Base-by-base conservation (phyloP, 2,113 vertebrate genomes). In the Trogon surrucura region DNA sequence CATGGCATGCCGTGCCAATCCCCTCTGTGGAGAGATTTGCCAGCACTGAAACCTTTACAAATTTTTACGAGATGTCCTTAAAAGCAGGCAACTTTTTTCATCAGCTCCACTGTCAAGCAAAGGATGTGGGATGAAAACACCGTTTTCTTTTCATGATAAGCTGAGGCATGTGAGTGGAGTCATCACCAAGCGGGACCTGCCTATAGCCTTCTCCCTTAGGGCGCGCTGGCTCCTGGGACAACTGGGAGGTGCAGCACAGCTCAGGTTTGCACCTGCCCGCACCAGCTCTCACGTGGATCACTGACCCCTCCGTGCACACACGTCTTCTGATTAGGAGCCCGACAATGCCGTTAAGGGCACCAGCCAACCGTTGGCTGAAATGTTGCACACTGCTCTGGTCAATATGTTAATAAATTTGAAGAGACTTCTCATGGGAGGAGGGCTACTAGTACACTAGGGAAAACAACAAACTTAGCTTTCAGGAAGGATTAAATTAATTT, bases 141-240 rank as follows among this genome's bases (percentile, higher is more conserved):
- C 48, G 5, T 57, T 83, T 41, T 71, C 32, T 10, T 11, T 80
- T 60, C 38, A 25, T 45, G 34, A 23, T 58, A 64, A 81, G 23
- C 44, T 2, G 1, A 54, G 58, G 32, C 13, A 25, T 9, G 45
- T 0, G 0, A 16, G 25, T 41, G 47, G 67, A 83, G 29, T 57
- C 0, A 0, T 21, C 0, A 0, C 18, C 34, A 64, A n/a, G 22
- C 48, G 16, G 11, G 47, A 71, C 51, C 32, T 60, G 45, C 56
- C 66, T 50, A 3, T 22, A 27, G 19, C 27, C 41, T 75, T 32
- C 47, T n/a, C 22, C 21, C 2, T 36, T 18, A 10, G 17, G 29
- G 9, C 34, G 47, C 80, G 69, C 58, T 62, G 30, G 22, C n/a
- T 80, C 58, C 81, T 54, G 53, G n/a, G 87, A 67, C 85, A 15